phyloP scores from a whole-genome alignment of 2,113 vertebrate species.

The Oxyura jamaicensis region DNA sequence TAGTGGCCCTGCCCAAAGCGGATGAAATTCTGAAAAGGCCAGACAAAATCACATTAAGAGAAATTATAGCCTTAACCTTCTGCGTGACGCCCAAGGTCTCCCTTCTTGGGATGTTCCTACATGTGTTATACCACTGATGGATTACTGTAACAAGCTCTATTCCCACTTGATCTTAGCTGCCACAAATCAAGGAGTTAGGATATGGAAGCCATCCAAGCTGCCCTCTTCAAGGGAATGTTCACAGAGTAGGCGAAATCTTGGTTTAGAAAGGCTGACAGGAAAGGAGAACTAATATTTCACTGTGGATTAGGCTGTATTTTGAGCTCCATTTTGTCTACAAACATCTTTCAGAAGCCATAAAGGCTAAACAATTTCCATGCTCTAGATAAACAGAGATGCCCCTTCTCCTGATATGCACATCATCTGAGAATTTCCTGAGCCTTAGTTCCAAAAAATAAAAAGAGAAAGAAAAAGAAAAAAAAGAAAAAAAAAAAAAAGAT shows the following conservation, averaged over 20 bases:
- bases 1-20: conserved; percentile 27
- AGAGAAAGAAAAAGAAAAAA: background rate
- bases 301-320: conserved; percentile 47
- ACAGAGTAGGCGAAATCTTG: conserved; percentile 24
- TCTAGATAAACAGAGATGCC: conserved; percentile 47
- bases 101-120: conserved; percentile 53
- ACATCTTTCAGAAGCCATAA: conserved; percentile 53
- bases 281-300: conserved; percentile 63
- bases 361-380: conserved; percentile 39
- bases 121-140: conserved; percentile 50
- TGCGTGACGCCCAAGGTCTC: conserved; percentile 22
- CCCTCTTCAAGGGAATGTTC: conserved; percentile 47
- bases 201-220: conserved; percentile 52
- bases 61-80: conserved; percentile 65
- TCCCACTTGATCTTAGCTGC: conserved; percentile 50
- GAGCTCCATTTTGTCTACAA: conserved; percentile 35
- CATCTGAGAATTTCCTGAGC: conserved; percentile 18
- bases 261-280: conserved; percentile 61
- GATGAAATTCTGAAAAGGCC: conserved; percentile 6
- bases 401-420: conserved; percentile 21
- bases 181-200: conserved; percentile 60
- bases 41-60: conserved; percentile 64
- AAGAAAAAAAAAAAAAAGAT: background rate
- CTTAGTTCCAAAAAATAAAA: background rate
- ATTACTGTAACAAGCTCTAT: conserved; percentile 44